phyloP scores from a whole-genome alignment of 2,113 vertebrate species.

The Seriola aureovittata region DNA sequence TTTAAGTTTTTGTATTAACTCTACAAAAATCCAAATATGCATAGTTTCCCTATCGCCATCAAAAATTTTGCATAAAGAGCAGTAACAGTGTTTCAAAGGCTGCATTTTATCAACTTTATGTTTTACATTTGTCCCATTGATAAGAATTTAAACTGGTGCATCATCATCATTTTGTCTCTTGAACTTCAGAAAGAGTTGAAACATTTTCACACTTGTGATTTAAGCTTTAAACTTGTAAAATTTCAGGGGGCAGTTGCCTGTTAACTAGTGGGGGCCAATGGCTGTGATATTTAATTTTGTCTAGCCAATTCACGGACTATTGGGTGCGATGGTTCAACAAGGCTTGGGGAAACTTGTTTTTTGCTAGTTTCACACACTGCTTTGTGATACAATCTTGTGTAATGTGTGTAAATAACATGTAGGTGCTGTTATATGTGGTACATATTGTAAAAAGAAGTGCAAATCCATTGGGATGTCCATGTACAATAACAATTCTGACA shows the following conservation, averaged over 20 bases:
- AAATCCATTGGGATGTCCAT: constrained; percentile 76
- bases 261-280: constrained; percentile 20
- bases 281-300: constrained; percentile 45
- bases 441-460: constrained; percentile 85
- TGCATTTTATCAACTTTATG: constrained; percentile 40
- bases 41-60: constrained; percentile 11
- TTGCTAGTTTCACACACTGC: constrained; percentile 66
- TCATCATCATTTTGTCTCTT: constrained; percentile 19
- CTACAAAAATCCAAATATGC: constrained; percentile 41
- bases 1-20: constrained; percentile 3
- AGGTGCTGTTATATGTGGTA: constrained; percentile 86
- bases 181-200: background rate
- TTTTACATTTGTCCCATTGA: constrained; percentile 53
- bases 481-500: constrained; percentile 82
- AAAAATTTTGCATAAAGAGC: constrained; percentile 25
- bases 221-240: constrained; percentile 56
- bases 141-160: constrained; percentile 15
- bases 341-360: constrained; percentile 56
- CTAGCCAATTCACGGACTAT: constrained; percentile 23
- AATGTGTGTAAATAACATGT: constrained; percentile 87
- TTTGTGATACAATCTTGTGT: constrained; percentile 83
- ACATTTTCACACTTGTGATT: constrained; percentile 38
- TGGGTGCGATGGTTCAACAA: constrained; percentile 32
- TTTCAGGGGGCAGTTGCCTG: constrained; percentile 12
- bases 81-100: constrained; percentile 33